Percentiles rank a stretch among this genome's conserved stretches.
These are phyloP conservation scores for Apaloderma vittatum DNA, from an alignment of 2,113 vertebrate species.

Conservation along the genomic window DNA sequence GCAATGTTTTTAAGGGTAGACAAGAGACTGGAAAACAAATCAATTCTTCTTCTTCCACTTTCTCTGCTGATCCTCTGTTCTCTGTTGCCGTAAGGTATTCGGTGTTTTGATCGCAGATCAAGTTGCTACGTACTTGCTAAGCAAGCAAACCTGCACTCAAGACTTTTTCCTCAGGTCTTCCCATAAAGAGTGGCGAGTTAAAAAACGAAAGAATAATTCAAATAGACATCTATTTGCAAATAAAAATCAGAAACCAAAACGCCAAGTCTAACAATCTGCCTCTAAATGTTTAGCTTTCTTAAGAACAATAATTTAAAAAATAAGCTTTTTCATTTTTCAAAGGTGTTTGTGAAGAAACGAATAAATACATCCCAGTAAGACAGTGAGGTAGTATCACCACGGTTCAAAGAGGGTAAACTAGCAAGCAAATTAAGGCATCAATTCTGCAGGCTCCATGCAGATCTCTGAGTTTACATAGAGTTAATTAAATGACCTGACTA, in stretches of 20 bases:
- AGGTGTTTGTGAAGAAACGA: not conserved
- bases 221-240: not conserved
- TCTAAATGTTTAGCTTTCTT: not conserved
- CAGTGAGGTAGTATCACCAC: not conserved
- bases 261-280: not conserved
- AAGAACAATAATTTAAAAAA: not conserved
- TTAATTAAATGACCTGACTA: not conserved
- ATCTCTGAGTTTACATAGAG: not conserved
- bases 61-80: not conserved
- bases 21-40: not conserved
- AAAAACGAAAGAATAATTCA: not conserved
- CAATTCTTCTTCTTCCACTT: not conserved
- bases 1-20: not conserved
- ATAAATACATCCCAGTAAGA: not conserved
- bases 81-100: rapidly evolving
- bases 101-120: not conserved
- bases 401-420: not conserved
- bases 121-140: not conserved
- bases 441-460: not conserved
- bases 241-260: not conserved
- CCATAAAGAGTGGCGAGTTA: not conserved
- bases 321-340: not conserved
- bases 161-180: not conserved
- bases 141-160: not conserved
- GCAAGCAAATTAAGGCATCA: not conserved